phyloP scores from a whole-genome alignment of 2,888 invertebrate genomes.

The Pterostichus niger region DNA sequence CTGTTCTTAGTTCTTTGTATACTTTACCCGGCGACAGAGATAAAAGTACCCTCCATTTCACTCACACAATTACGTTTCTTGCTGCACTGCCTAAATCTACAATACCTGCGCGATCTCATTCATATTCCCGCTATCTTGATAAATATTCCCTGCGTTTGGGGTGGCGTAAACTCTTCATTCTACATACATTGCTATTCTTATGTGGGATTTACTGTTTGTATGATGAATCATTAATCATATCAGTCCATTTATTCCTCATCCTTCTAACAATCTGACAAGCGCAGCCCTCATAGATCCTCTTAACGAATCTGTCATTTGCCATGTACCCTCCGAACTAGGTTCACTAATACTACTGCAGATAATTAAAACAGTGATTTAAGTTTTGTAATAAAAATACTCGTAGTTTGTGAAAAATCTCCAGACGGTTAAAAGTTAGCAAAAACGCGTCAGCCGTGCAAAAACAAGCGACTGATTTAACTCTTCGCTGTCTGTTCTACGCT shows the following conservation, averaged over 20 bases:
- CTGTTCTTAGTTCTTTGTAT: slow-evolving; percentile 65
- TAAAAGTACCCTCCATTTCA: neutral
- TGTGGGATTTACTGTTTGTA: slow-evolving; percentile 30
- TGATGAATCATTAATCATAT: slow-evolving; percentile 44
- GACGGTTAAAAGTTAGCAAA: slow-evolving; percentile 14
- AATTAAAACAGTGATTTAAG: neutral
- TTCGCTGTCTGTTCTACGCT: neutral
- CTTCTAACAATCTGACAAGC: slow-evolving; percentile 34
- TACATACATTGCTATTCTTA: neutral
- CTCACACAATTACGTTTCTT: slow-evolving; percentile 24
- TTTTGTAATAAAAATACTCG: neutral
- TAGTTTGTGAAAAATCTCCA: neutral
- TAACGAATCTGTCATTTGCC: slow-evolving; percentile 53
- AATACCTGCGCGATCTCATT: neutral
- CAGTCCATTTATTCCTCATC: slow-evolving; percentile 38
- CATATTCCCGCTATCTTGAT: neutral
- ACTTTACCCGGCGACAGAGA: slow-evolving; percentile 62
- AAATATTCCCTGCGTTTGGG: neutral
- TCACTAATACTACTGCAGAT: neutral
- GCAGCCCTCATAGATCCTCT: slow-evolving; percentile 34
- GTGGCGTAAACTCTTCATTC: neutral
- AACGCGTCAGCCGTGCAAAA: neutral
- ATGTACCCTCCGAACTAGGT: neutral
- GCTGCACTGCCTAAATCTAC: neutral
- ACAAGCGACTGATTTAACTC: slow-evolving; percentile 14